phyloP scores from a whole-genome alignment of 2,888 invertebrate species.

The Cheilosia vernalis region DNA sequence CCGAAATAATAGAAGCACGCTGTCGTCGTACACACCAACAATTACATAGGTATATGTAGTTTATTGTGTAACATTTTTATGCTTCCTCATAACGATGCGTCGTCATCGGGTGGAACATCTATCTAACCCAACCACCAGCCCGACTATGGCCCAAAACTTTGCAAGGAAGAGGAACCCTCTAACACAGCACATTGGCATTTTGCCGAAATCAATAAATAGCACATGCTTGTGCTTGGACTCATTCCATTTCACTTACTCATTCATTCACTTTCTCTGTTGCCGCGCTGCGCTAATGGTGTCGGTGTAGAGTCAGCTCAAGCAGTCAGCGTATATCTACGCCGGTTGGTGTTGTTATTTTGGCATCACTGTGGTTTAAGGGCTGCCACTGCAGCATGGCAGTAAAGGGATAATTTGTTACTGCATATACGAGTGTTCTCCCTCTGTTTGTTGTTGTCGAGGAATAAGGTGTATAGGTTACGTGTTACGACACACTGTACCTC shows the following conservation, averaged over 20 bases:
- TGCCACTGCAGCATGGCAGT: constrained; percentile 41
- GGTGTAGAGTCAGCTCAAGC: neutral
- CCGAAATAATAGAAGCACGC: constrained; percentile 27
- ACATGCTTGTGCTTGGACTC: constrained; percentile 65
- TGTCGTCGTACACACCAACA: constrained; percentile 16
- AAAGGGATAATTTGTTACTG: constrained; percentile 28
- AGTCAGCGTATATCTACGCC: neutral
- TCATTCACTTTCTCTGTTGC: constrained; percentile 28
- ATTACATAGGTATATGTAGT: constrained; percentile 51
- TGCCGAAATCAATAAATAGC: constrained; percentile 71
- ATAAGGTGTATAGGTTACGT: neutral
- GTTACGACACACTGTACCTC: neutral
- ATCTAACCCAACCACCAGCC: constrained; percentile 2
- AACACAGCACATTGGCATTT: constrained; percentile 52
- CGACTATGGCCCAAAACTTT: neutral
- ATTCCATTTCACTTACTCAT: constrained; percentile 49
- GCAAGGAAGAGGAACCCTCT: constrained; percentile 1
- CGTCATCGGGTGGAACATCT: constrained; percentile 35
- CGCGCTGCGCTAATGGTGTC: constrained; percentile 13
- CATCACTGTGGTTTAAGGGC: constrained; percentile 46
- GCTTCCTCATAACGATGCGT: constrained; percentile 55
- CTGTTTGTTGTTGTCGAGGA: neutral
- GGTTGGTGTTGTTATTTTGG: constrained; percentile 33
- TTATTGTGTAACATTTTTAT: constrained; percentile 63
- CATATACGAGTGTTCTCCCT: neutral